These are phyloP conservation scores for Drosophila seclusa DNA, from an alignment of 2,888 invertebrate species.

Conservation along the genomic window DNA sequence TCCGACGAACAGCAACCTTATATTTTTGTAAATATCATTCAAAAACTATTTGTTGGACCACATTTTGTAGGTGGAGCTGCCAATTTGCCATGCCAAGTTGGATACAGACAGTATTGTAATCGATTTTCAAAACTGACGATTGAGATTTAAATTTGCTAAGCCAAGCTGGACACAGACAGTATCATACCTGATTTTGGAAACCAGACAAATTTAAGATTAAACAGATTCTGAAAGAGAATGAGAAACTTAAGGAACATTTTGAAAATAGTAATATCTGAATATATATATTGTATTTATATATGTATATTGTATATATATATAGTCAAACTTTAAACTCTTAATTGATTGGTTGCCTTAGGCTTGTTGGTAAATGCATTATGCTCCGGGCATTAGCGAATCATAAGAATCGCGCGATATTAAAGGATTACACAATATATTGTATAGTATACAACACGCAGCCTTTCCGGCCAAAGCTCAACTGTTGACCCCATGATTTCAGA, in stretches of 20 bases:
- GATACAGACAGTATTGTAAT: neutral
- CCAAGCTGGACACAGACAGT: neutral
- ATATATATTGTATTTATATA: no score
- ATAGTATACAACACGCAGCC: constrained; percentile 40
- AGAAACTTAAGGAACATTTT: neutral
- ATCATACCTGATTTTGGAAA: neutral
- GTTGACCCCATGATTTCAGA: constrained; percentile 61
- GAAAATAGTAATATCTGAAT: neutral
- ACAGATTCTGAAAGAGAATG: neutral
- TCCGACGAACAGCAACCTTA: constrained; percentile 11
- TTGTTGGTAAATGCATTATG: constrained; percentile 35
- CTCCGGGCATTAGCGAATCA: constrained; percentile 43
- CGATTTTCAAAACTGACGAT: neutral
- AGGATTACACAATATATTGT: constrained; percentile 68
- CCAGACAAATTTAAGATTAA: neutral
- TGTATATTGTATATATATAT: no score
- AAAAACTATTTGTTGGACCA: neutral
- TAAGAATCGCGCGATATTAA: constrained; percentile 31
- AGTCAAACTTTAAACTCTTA: neutral
- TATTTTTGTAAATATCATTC: constrained; percentile 2
- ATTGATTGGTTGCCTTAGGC: neutral
- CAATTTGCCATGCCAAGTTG: neutral
- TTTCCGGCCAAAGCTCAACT: constrained; percentile 52
- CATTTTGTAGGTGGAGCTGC: neutral
- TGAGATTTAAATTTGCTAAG: neutral